Evolutionary conservation across 2,113 vertebrate genomes (phyloP).

Genomic region (Hirundichthys speculiger): DNA sequence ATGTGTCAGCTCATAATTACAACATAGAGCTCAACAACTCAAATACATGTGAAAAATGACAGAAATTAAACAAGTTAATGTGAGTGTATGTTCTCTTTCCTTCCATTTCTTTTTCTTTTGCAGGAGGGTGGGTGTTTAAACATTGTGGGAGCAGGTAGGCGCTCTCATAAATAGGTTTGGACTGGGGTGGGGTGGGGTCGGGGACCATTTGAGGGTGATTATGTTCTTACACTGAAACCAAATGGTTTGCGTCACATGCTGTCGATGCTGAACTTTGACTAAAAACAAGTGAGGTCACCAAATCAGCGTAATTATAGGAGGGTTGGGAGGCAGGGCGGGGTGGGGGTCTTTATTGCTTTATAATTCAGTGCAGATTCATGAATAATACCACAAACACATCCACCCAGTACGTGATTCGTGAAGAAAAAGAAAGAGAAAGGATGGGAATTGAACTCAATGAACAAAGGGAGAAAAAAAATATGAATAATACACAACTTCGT

Average conservation of each 20-base stretch:
- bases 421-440: constrained; percentile 81
- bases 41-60: constrained; percentile 76
- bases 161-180: constrained; percentile 10
- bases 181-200: background rate
- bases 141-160: constrained; percentile 19
- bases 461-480: constrained; percentile 70
- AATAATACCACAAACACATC: constrained; percentile 74
- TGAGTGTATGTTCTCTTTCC: constrained; percentile 75
- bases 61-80: constrained; percentile 79
- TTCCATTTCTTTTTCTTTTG: constrained; percentile 77
- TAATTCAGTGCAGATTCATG: constrained; percentile 85
- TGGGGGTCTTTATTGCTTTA: constrained; percentile 82
- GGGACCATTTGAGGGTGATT: constrained; percentile 9
- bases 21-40: constrained; percentile 72
- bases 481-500: constrained; percentile 73
- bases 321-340: constrained; percentile 47
- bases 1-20: constrained; percentile 81
- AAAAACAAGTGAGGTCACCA: constrained; percentile 58
- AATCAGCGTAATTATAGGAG: constrained; percentile 53
- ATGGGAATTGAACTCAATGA: constrained; percentile 78
- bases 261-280: constrained; percentile 46
- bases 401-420: constrained; percentile 78
- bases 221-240: constrained; percentile 55
- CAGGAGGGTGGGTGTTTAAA: constrained; percentile 34
- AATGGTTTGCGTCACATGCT: constrained; percentile 50